Evolutionary conservation across 30 jellyfish, hydroid and myxozoan genomes (phyloP), one percentile per base, ranked within the genome.

Genomic region (Rhopilema esculentum): DNA sequence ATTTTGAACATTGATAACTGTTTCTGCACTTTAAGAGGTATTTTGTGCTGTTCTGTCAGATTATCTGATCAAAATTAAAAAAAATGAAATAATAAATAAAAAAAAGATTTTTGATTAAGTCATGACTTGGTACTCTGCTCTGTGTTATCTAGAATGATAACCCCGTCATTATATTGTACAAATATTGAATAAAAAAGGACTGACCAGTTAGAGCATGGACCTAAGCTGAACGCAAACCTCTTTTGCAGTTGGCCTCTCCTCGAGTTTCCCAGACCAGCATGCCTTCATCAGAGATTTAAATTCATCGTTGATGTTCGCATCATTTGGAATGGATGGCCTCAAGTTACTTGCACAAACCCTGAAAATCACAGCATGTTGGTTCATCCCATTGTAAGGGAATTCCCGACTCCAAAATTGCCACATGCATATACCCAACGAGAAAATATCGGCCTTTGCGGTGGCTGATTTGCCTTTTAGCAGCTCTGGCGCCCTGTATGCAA

Each of bases 361-460:
- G 86, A 80, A 93, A 1, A 93, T 82, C 0, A 93, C 98, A 16
- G 95, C 98, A 70, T 93, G 98, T 48, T 93, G 98, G 71, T 93
- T 86, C 95, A 88, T 80, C 50, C 98, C 98, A 50, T 77, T 40
- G 82, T 85, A 93, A 27, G 98, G 98, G 31, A 82, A 73, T 52
- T 87, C 87, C 70, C 98, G 84, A 53, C 97, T 87, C 98, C 98
- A 93, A 67, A 93, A 61, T 79, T 93, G 98, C 98, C 98, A 93
- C 49, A 93, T 49, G 77, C 97, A 87, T 28, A 93, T 87, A 31
- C 94, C 98, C 7, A 93, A 78, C 18, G 98, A 90, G 78, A 75
- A 93, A 19, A 93, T 61, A 62, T 93, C 98, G n/a, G 97, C 95
- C 28, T 82, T 83, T 18, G 95, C 50, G 49, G 91, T 78, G 7